phyloP scores from a whole-genome alignment of 2,888 invertebrate genomes.

The Nemurella pictetii region DNA sequence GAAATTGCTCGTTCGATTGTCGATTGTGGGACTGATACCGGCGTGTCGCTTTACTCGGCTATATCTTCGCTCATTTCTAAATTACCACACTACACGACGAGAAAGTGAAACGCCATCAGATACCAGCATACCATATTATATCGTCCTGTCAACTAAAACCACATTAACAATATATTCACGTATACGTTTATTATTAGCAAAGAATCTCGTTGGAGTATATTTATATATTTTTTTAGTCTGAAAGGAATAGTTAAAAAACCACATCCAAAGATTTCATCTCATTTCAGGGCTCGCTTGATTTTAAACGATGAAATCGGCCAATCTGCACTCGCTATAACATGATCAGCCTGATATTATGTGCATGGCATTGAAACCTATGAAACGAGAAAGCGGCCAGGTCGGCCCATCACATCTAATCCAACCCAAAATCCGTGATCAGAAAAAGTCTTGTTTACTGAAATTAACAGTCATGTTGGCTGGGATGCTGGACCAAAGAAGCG shows the following conservation, averaged over 20 bases:
- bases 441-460: neutral
- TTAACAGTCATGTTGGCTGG: neutral
- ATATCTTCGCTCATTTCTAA: neutral
- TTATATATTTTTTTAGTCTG: neutral
- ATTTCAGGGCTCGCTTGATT: neutral
- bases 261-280: neutral
- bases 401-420: neutral
- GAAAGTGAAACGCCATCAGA: neutral
- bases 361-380: no score
- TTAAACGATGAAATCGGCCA: neutral
- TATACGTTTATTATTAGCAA: neutral
- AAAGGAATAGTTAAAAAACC: neutral
- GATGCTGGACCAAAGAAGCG: no score
- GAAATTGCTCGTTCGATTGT: neutral
- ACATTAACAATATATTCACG: neutral
- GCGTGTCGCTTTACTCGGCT: neutral
- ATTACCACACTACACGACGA: neutral
- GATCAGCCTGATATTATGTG: no score
- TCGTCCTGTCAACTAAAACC: neutral
- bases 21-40: neutral
- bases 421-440: neutral
- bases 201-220: neutral
- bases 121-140: neutral
- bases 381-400: neutral
- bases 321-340: neutral